A percentile compares a stretch with the other conserved stretches of the same genome.
Evolutionary conservation across 92 coral and sea anemone species (phyloP).

Genomic region (Porites lobata): DNA sequence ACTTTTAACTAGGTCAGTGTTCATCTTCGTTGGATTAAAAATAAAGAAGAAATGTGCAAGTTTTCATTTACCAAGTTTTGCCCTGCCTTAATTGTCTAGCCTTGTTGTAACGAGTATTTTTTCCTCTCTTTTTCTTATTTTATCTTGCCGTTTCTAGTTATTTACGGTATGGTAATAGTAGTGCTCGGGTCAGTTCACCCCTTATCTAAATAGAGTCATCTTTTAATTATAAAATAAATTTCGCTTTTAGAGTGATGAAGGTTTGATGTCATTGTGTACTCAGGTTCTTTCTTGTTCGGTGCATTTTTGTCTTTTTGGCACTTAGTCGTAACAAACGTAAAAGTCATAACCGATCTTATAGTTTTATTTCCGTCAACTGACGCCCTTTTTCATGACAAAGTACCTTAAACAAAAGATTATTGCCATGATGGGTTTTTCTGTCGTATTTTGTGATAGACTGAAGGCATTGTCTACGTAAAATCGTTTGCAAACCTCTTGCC

Average conservation of each 20-base stretch:
- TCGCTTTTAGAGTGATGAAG: background rate
- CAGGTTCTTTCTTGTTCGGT: background rate
- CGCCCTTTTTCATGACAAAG: background rate
- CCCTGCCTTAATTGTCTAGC: too few species aligned
- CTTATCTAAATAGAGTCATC: background rate
- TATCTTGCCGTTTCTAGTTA: background rate
- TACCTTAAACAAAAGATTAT: slow-evolving; percentile 24
- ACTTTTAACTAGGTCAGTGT: background rate
- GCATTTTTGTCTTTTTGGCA: background rate
- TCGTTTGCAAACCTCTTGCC: slow-evolving; percentile 8
- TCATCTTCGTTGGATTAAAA: background rate
- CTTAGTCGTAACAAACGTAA: slow-evolving; percentile 18
- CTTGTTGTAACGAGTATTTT: background rate
- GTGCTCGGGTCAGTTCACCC: background rate
- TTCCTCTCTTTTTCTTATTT: too few species aligned
- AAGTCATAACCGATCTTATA: background rate
- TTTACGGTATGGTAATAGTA: too few species aligned
- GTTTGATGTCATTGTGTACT: background rate
- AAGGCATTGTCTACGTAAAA: background rate
- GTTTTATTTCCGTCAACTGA: slow-evolving; percentile 17
- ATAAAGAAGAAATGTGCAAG: too few species aligned
- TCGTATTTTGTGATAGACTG: slow-evolving; percentile 4
- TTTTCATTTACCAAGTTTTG: too few species aligned
- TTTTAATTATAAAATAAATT: background rate
- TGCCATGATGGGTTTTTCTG: slow-evolving; percentile 23